These are phyloP conservation scores for Parapristionchus giblindavisi DNA, from an alignment of 2,888 invertebrate species.

Conservation along the genomic window DNA sequence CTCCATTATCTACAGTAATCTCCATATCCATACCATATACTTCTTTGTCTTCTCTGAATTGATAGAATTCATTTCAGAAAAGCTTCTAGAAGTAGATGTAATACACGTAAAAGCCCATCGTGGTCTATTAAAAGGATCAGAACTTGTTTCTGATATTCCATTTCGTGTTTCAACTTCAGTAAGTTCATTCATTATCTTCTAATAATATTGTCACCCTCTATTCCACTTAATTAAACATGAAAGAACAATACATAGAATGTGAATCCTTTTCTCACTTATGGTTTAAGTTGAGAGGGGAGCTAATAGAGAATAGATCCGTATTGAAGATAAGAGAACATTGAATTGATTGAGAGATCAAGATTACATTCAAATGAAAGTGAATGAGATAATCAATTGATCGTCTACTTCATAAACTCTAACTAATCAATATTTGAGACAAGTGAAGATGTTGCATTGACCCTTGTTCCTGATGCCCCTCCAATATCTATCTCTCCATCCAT, in stretches of 20 bases:
- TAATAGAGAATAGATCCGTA: slow-evolving; percentile 10
- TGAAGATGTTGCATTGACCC: slow-evolving; percentile 28
- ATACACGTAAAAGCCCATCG: slow-evolving; percentile 27
- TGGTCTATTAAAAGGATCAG: slow-evolving; percentile 25
- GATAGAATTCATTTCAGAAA: not conserved
- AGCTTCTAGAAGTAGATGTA: slow-evolving; percentile 17
- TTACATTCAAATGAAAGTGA: not conserved
- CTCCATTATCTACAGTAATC: not conserved
- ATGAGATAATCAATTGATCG: too few relatives aligned
- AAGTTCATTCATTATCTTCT: too few relatives aligned
- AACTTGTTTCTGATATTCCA: slow-evolving; percentile 28
- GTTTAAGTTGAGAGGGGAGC: too few relatives aligned
- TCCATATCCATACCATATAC: not conserved
- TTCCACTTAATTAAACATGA: too few relatives aligned
- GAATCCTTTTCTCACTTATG: too few relatives aligned
- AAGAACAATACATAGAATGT: too few relatives aligned
- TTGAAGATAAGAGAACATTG: slow-evolving; percentile 10
- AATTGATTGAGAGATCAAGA: not conserved
- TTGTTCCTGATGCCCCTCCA: slow-evolving; percentile 28
- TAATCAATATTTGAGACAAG: slow-evolving; percentile 7
- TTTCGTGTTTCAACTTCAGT: slow-evolving; percentile 30
- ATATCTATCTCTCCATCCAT: slow-evolving; percentile 29
- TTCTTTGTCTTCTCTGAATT: not conserved
- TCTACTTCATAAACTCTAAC: not conserved
- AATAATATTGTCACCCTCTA: too few relatives aligned